Evolutionary conservation across 2,888 invertebrate genomes (phyloP), one percentile per base, ranked within the genome.

Genomic region (Trilocha varians): DNA sequence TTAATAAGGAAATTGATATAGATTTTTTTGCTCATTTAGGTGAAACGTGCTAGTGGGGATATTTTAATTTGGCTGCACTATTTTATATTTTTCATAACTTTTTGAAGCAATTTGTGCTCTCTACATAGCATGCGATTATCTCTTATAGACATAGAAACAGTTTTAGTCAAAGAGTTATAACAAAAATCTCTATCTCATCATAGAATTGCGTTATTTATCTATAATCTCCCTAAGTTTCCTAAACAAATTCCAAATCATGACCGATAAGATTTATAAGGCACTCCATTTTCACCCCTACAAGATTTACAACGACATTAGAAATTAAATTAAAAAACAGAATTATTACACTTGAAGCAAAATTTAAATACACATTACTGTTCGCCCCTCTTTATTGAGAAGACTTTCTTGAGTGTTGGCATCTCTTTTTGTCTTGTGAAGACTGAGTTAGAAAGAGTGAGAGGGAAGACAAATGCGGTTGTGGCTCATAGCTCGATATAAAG

Each of bases 291-390:
- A 62, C 78, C 73, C 74, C 56, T 57, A 52, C 36, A 43, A 62
- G 69, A 76, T 71, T 75, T 75, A 78, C 60, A 63, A 65, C 56
- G 50, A 57, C 62, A 76, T 78, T 78, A 79, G 70, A 82, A 83
- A 86, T 83, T 85, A 85, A 87, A 85, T 85, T 84, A 84, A 84
- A 85, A 84, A 83, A 78, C 65, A 67, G 71, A 86, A 79, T 83
- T 84, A 85, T 83, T 79, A 77, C 77, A 78, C 79, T 85, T 72
- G 76, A 82, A 75, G 74, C 74, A 67, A 78, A 82, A 85, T 86
- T 86, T 85, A 84, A 86, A 86, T 85, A 79, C 69, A 74, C 83
- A 84, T 84, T 87, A 84, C 70, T 64, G 69, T 53, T 62, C 75
- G 72, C 79, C 85, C 82, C 79, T 80, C 78, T 79, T 76, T 79